Percentiles rank a stretch among this genome's conserved stretches.
Evolutionary conservation across 1,140 invertebrate genomes (phyloP).

Genomic region (Ruditapes philippinarum): DNA sequence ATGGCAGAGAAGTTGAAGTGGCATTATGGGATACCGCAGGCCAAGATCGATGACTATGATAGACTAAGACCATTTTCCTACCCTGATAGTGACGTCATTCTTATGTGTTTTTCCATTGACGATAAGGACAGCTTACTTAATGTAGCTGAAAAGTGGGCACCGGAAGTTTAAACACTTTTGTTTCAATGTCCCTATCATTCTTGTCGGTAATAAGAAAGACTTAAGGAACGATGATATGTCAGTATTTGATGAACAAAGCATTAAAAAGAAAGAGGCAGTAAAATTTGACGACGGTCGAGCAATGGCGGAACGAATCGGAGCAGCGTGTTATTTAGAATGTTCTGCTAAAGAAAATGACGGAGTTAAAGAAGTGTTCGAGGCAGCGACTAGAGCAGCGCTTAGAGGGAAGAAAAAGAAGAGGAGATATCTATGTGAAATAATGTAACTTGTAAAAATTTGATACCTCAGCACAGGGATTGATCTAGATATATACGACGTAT

Average conservation of each 20-base stretch:
- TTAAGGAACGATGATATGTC: constrained; percentile 98
- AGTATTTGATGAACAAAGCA: constrained; percentile 97
- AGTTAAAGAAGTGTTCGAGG: too few relatives aligned
- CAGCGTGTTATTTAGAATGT: constrained; percentile 99
- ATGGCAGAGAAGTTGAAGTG: constrained; percentile 93
- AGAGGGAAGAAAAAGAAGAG: too few relatives aligned
- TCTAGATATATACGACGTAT: too few relatives aligned
- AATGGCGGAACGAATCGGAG: constrained; percentile 99
- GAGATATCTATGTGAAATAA: too few relatives aligned
- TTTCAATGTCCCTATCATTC: constrained; percentile 84
- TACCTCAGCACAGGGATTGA: too few relatives aligned
- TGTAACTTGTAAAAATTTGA: too few relatives aligned
- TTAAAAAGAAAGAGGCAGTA: constrained; percentile 99
- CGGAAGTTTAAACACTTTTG: constrained; percentile 85
- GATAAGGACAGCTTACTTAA: constrained; percentile 80
- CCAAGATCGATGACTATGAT: too few relatives aligned
- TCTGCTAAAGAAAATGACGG: constrained; percentile 99
- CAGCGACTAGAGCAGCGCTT: too few relatives aligned
- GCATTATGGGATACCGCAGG: constrained; percentile 97
- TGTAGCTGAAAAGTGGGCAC: constrained; percentile 85
- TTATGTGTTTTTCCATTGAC: constrained; percentile 81
- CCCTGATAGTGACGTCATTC: constrained; percentile 95
- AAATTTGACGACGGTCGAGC: constrained; percentile 98
- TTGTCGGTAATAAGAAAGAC: constrained; percentile 86
- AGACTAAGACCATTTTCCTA: constrained; percentile 98